These are phyloP conservation scores for Limnothrissa miodon DNA, from an alignment of 2,113 vertebrate species.

Conservation along the genomic window DNA sequence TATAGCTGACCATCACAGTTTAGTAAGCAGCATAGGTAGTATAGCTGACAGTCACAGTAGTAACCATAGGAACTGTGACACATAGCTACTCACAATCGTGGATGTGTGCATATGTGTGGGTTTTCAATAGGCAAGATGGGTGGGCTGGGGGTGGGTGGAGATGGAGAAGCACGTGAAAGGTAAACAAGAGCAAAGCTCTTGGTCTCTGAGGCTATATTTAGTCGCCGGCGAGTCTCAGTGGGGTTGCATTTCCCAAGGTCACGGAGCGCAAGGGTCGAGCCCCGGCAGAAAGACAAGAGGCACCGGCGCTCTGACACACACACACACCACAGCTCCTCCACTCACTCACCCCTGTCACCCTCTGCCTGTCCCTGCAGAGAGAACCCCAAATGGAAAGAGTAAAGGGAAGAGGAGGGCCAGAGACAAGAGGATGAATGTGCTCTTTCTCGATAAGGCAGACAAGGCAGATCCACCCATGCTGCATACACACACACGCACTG, in stretches of 20 bases:
- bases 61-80: no score
- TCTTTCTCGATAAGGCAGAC: neutral
- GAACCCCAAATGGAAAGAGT: neutral
- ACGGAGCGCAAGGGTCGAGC: neutral
- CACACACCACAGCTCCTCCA: neutral
- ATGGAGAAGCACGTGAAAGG: neutral
- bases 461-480: neutral
- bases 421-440: neutral
- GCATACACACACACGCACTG: no score
- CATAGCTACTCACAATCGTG: neutral
- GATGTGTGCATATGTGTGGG: neutral
- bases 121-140: neutral
- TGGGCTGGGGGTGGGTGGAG: neutral
- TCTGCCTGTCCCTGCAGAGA: neutral
- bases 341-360: neutral
- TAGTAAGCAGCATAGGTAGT: neutral
- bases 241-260: constrained; percentile 1
- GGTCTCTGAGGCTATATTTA: neutral
- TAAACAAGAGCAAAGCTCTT: neutral
- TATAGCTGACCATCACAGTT: neutral
- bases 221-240: neutral
- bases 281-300: neutral
- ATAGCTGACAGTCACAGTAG: neutral
- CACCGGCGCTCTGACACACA: neutral
- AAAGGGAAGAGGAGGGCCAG: neutral